Evolutionary conservation across 1,140 invertebrate genomes (phyloP).

Genomic region (Nasonia longicornis): DNA sequence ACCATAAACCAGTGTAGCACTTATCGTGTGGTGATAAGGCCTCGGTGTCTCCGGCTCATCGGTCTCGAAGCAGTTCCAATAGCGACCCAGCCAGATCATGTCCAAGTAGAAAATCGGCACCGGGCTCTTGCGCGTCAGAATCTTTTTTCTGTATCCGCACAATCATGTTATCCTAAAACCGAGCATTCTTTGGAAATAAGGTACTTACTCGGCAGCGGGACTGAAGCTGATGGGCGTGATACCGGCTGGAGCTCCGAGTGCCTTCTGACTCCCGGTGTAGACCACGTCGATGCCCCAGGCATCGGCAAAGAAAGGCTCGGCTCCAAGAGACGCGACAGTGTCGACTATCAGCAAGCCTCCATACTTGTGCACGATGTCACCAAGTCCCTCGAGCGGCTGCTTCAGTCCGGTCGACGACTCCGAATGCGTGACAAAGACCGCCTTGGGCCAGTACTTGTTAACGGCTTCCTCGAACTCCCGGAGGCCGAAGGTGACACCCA

Average conservation of each 20-base stretch:
- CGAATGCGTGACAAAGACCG: constrained; percentile 86
- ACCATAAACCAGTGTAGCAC: constrained; percentile 81
- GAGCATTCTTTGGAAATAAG: too few relatives aligned
- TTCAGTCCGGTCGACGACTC: constrained; percentile 88
- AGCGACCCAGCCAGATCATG: constrained; percentile 78
- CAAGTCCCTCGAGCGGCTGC: constrained; percentile 83
- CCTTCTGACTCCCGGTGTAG: constrained; percentile 89
- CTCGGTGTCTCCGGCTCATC: constrained; percentile 55
- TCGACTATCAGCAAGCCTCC: constrained; percentile 84
- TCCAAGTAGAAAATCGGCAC: constrained; percentile 81
- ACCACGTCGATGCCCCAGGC: constrained; percentile 84
- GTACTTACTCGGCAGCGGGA: constrained; percentile 77
- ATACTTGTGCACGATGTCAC: constrained; percentile 81
- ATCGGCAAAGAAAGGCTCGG: constrained; percentile 83
- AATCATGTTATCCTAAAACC: too few relatives aligned
- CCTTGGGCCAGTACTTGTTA: constrained; percentile 73
- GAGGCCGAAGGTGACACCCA: constrained; percentile 71
- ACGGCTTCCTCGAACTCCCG: constrained; percentile 74
- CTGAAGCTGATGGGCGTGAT: constrained; percentile 90
- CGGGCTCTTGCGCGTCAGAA: constrained; percentile 73
- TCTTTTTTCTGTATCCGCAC: constrained; percentile 69
- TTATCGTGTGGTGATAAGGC: constrained; percentile 86
- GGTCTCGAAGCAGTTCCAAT: constrained; percentile 80
- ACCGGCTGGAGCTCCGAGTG: constrained; percentile 84
- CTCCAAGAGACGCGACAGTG: constrained; percentile 85